These are phyloP conservation scores for Orthosia cruda DNA, from an alignment of 2,888 invertebrate genomes.

Conservation along the genomic window DNA sequence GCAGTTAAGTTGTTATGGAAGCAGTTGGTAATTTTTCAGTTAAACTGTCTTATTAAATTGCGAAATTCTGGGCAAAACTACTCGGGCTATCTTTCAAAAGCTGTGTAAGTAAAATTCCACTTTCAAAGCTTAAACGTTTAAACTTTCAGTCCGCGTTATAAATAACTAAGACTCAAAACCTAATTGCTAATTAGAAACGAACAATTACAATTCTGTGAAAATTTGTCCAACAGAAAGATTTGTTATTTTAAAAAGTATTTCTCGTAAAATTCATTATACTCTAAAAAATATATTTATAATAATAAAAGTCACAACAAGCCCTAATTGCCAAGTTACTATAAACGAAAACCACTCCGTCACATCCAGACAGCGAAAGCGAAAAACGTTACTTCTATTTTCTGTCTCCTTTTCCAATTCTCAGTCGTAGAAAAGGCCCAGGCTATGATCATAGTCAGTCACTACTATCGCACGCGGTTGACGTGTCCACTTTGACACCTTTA, in stretches of 20 bases:
- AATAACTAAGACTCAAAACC: background rate
- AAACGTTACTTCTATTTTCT: slow-evolving; percentile 9
- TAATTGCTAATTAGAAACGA: background rate
- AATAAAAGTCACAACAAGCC: background rate
- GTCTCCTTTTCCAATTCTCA: slow-evolving; percentile 15
- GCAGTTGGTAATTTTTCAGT: background rate
- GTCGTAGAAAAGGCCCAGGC: no score
- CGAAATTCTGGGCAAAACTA: background rate
- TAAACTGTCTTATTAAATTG: no score
- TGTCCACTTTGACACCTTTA: no score
- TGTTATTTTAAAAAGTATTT: background rate
- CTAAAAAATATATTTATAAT: no score
- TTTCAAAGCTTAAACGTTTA: no score
- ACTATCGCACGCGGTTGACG: no score
- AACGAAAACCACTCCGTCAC: background rate
- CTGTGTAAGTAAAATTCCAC: background rate
- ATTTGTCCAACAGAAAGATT: background rate
- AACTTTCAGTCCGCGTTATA: background rate
- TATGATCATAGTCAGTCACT: no score
- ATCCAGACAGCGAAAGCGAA: slow-evolving; percentile 3
- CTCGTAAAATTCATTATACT: no score
- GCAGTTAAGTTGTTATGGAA: slow-evolving; percentile 6
- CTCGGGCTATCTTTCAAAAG: no score
- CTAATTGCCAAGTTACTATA: background rate
- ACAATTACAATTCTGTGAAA: background rate